These are phyloP conservation scores for Macrophya alboannulata DNA, from an alignment of 2,888 invertebrate genomes.

Conservation along the genomic window DNA sequence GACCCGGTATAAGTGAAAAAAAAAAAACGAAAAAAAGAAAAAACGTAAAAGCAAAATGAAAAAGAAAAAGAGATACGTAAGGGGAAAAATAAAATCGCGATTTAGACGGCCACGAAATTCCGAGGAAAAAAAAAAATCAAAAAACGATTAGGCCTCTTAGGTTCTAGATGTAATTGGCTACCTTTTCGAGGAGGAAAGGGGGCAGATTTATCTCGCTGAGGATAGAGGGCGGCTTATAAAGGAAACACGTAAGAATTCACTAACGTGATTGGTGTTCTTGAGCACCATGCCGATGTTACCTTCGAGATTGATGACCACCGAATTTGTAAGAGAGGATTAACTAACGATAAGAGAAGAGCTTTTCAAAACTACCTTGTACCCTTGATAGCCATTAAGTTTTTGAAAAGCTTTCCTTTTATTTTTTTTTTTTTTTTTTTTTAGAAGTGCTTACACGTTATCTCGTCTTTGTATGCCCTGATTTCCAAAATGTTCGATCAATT, in stretches of 20 bases:
- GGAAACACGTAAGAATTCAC: conserved; percentile 47
- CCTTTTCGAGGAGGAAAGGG: neutral
- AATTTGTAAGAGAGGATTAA: conserved; percentile 36
- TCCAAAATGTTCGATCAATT: neutral
- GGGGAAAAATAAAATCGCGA: neutral
- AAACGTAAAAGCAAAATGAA: neutral
- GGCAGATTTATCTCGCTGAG: conserved; percentile 40
- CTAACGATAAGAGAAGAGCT: conserved; percentile 20
- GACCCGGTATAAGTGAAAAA: neutral
- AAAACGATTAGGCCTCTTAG: conserved; percentile 12
- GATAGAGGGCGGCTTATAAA: neutral
- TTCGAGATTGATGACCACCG: conserved; percentile 11
- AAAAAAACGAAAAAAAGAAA: neutral
- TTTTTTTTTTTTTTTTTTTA: too few species aligned
- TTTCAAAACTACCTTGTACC: neutral
- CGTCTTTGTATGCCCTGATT: neutral
- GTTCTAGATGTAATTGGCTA: conserved; percentile 46
- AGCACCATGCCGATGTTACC: conserved; percentile 9
- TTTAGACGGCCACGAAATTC: neutral
- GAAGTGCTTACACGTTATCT: neutral
- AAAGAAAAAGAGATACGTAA: neutral
- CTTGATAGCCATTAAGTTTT: neutral
- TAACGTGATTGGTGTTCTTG: conserved; percentile 34
- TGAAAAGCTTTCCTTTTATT: neutral
- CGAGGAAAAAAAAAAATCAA: neutral